These are phyloP conservation scores for Chitala chitala DNA, from an alignment of 2,113 vertebrate species.

Conservation along the genomic window DNA sequence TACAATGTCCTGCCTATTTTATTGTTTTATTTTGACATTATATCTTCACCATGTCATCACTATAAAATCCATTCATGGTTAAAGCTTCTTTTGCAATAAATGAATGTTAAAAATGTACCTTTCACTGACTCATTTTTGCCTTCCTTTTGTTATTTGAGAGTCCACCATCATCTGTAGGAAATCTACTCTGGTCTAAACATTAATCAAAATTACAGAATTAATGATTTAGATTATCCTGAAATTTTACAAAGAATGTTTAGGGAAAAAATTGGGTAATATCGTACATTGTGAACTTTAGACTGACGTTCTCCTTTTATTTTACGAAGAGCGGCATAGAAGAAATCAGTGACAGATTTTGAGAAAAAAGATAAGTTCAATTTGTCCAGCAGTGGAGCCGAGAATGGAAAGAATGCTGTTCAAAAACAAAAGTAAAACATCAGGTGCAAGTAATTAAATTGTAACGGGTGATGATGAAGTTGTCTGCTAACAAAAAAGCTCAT, in stretches of 20 bases:
- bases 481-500: too few relatives aligned
- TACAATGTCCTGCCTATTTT: too few relatives aligned
- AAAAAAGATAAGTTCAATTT: conserved; percentile 60
- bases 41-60: too few relatives aligned
- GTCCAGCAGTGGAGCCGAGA: conserved; percentile 43
- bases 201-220: conserved; percentile 16
- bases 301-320: conserved; percentile 60
- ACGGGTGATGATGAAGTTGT: too few relatives aligned
- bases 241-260: too few relatives aligned
- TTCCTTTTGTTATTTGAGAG: conserved; percentile 47
- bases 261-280: too few relatives aligned
- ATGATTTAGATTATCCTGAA: not conserved
- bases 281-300: conserved; percentile 29
- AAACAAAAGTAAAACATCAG: conserved; percentile 15
- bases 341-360: conserved; percentile 42
- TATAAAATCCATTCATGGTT: not conserved
- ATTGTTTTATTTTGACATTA: too few relatives aligned
- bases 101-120: conserved; percentile 44
- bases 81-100: not conserved
- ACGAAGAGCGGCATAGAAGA: conserved; percentile 51
- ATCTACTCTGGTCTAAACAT: conserved; percentile 60
- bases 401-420: conserved; percentile 64
- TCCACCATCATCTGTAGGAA: conserved; percentile 76
- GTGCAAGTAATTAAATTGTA: too few relatives aligned
- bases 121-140: conserved; percentile 34